These are phyloP conservation scores for Gulo gulo DNA, from an alignment of 2,113 vertebrate genomes.

Conservation along the genomic window DNA sequence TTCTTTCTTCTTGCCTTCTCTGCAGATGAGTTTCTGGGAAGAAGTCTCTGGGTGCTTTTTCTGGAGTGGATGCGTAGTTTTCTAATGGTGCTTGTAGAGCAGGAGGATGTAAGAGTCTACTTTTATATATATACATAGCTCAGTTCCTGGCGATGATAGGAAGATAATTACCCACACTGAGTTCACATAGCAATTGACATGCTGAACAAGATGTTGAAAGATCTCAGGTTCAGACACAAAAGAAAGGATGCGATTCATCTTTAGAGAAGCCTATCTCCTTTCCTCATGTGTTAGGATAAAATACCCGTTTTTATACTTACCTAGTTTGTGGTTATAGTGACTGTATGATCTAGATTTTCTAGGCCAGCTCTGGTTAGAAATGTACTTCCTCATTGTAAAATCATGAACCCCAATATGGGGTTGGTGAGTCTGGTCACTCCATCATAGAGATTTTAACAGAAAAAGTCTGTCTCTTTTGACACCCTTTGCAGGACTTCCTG, in stretches of 20 bases:
- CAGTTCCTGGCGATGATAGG: constrained; percentile 5
- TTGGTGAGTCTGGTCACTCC: not conserved
- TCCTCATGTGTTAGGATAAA: not conserved
- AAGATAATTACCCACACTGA: not conserved
- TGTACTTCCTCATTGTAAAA: not conserved
- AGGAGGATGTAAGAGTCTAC: not conserved
- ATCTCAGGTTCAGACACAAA: not conserved
- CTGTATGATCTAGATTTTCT: not conserved
- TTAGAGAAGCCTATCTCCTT: not conserved
- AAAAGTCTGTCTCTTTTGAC: not conserved
- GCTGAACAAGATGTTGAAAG: constrained; percentile 25
- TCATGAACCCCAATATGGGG: not conserved
- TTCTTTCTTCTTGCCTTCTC: constrained; percentile 56
- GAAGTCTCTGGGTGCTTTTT: not conserved
- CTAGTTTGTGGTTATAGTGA: not conserved
- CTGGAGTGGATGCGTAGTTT: not conserved
- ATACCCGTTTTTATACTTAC: not conserved
- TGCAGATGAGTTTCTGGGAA: constrained; percentile 43
- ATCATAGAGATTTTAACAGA: constrained; percentile 27
- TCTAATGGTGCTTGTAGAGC: not conserved
- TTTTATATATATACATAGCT: not conserved
- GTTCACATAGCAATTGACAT: constrained; percentile 34
- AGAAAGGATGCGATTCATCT: not conserved
- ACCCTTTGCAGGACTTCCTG: not conserved
- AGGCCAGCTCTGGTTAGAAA: not conserved